A percentile compares a stretch with the other conserved stretches of the same genome.
These are phyloP conservation scores for Plagodis dolabraria DNA, from an alignment of 2,888 invertebrate genomes.

Conservation along the genomic window DNA sequence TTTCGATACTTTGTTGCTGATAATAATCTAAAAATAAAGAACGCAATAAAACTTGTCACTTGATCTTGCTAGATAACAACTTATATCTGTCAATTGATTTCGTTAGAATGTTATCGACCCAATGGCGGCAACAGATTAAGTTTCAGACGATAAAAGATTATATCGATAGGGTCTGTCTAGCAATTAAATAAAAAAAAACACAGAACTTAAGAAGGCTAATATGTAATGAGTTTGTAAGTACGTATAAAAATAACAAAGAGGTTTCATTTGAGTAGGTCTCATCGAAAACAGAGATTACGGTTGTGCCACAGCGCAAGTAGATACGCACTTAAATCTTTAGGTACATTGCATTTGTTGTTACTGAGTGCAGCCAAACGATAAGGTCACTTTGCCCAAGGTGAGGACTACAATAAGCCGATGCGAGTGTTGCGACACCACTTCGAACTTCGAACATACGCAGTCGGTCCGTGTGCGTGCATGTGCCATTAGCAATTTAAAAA, in stretches of 20 bases:
- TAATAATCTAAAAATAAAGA: too few relatives aligned
- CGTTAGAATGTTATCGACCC: too few relatives aligned
- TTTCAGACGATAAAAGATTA: too few relatives aligned
- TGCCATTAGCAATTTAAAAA: slow-evolving; percentile 52
- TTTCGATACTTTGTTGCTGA: too few relatives aligned
- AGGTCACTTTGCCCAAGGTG: slow-evolving; percentile 72
- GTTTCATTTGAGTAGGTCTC: slow-evolving; percentile 4
- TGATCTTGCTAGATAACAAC: too few relatives aligned
- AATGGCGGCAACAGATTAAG: too few relatives aligned
- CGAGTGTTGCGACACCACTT: slow-evolving; percentile 52
- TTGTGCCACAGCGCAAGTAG: slow-evolving; percentile 4
- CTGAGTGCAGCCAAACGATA: slow-evolving; percentile 75
- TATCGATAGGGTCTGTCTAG: neutral
- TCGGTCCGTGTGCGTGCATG: slow-evolving; percentile 41
- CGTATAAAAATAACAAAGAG: neutral
- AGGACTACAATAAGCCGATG: slow-evolving; percentile 61
- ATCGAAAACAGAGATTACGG: slow-evolving; percentile 15
- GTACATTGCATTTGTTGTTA: slow-evolving; percentile 58
- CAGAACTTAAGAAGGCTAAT: too few relatives aligned
- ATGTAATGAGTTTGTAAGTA: too few relatives aligned
- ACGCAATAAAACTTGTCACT: too few relatives aligned
- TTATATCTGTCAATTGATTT: too few relatives aligned
- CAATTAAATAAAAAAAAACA: neutral
- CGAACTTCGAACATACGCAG: slow-evolving; percentile 18
- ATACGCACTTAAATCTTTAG: slow-evolving; percentile 7